Evolutionary conservation across 2,113 vertebrate genomes (phyloP).

Genomic region (Emydocephalus ijimae): DNA sequence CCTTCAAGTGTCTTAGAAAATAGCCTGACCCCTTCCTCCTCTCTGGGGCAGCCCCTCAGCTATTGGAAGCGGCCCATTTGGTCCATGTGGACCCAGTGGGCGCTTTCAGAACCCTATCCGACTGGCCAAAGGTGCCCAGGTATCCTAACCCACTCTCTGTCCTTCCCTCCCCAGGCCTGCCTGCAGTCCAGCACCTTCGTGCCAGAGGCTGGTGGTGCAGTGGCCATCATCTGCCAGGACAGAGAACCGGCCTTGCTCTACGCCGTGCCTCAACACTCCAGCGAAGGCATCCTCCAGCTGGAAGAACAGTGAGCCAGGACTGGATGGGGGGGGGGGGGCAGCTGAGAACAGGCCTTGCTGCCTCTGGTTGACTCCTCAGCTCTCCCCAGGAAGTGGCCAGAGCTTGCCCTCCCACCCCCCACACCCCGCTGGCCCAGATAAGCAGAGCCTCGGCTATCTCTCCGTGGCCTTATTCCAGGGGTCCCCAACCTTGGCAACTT

Average conservation of each 20-base stretch:
- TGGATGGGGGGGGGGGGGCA: background rate
- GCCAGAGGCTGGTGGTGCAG: constrained; percentile 50
- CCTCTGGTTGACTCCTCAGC: background rate
- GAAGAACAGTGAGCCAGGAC: background rate
- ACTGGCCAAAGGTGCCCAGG: background rate
- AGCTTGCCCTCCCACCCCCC: background rate
- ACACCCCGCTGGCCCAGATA: accelerated
- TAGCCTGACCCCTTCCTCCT: too few relatives aligned
- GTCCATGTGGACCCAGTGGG: background rate
- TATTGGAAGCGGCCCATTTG: background rate
- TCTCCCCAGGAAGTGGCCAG: too few relatives aligned
- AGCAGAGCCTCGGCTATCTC: background rate
- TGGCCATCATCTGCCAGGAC: constrained; percentile 72
- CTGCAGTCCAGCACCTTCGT: constrained; percentile 50
- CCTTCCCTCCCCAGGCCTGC: constrained; percentile 57
- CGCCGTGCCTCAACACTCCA: constrained; percentile 28
- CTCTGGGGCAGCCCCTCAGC: too few relatives aligned
- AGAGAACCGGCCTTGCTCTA: constrained; percentile 62
- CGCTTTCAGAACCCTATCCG: background rate
- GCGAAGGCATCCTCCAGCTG: constrained; percentile 17
- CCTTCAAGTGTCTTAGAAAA: too few relatives aligned
- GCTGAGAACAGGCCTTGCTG: background rate
- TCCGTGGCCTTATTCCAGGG: background rate
- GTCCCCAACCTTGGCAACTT: too few relatives aligned
- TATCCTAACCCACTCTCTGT: background rate